phyloP scores from a whole-genome alignment of 2,888 invertebrate species.

The Caradrina kadenii region DNA sequence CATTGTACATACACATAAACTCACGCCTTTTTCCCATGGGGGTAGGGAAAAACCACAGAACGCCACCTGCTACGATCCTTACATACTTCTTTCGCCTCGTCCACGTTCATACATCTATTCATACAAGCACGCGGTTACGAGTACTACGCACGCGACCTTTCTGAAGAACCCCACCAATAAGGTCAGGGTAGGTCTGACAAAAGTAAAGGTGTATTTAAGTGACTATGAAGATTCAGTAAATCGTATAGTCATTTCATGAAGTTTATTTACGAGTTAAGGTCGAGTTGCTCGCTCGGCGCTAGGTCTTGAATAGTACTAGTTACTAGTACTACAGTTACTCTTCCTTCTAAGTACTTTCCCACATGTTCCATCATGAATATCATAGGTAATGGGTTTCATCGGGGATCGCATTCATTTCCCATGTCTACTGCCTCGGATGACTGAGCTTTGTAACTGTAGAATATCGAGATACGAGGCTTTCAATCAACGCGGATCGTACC shows the following conservation, averaged over 20 bases:
- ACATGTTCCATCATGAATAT: constrained; percentile 41
- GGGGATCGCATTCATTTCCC: constrained; percentile 70
- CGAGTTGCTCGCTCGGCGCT: not conserved
- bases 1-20: too few relatives aligned
- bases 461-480: constrained; percentile 62
- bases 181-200: too few relatives aligned
- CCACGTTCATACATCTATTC: too few relatives aligned
- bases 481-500: constrained; percentile 55
- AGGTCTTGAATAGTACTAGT: constrained; percentile 32
- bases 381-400: constrained; percentile 62
- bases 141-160: too few relatives aligned
- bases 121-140: too few relatives aligned
- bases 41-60: too few relatives aligned
- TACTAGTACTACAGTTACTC: constrained; percentile 42
- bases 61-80: too few relatives aligned
- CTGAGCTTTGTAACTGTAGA: constrained; percentile 73
- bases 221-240: not conserved
- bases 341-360: constrained; percentile 28
- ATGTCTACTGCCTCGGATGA: constrained; percentile 76
- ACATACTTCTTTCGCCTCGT: too few relatives aligned
- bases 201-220: not conserved
- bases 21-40: too few relatives aligned
- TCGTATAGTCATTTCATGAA: not conserved
- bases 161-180: too few relatives aligned
- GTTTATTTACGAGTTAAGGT: not conserved